phyloP scores from a whole-genome alignment of 2,888 invertebrate genomes.

The Esperia sulphurella region DNA sequence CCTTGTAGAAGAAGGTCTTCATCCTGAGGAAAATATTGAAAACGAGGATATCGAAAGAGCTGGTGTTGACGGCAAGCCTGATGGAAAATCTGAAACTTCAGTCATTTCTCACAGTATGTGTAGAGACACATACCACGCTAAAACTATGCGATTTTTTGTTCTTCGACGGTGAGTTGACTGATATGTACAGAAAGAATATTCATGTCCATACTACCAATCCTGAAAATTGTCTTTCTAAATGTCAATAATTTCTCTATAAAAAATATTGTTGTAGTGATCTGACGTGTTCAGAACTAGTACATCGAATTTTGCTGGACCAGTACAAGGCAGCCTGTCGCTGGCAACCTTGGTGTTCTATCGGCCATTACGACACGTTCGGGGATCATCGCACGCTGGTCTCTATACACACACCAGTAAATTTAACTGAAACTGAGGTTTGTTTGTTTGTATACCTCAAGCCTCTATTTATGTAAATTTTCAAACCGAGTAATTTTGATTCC shows the following conservation, averaged over 20 bases:
- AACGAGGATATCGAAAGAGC: not conserved
- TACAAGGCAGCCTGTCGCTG: slow-evolving; percentile 49
- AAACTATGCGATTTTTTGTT: slow-evolving; percentile 53
- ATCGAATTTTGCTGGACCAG: slow-evolving; percentile 45
- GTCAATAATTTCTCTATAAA: too few species aligned
- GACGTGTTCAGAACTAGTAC: slow-evolving; percentile 59
- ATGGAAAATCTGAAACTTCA: slow-evolving; percentile 37
- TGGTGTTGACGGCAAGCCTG: slow-evolving; percentile 16
- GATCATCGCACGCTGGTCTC: slow-evolving; percentile 55
- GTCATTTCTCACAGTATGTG: slow-evolving; percentile 45
- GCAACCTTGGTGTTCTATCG: slow-evolving; percentile 64
- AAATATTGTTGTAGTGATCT: slow-evolving; percentile 45
- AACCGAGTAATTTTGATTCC: too few species aligned
- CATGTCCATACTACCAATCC: too few species aligned
- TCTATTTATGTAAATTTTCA: too few species aligned
- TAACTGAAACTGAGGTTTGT: slow-evolving; percentile 58
- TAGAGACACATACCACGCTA: slow-evolving; percentile 46
- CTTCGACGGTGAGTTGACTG: slow-evolving; percentile 43
- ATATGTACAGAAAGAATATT: too few species aligned
- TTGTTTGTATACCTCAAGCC: too few species aligned
- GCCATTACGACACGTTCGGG: slow-evolving; percentile 58
- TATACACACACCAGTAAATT: slow-evolving; percentile 52
- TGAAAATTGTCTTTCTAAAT: too few species aligned
- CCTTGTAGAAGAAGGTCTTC: slow-evolving; percentile 20
- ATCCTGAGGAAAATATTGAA: slow-evolving; percentile 14